Conservation (phyloP, 2,888 invertebrate genomes). For the Cryptus viduatorius region DNA sequence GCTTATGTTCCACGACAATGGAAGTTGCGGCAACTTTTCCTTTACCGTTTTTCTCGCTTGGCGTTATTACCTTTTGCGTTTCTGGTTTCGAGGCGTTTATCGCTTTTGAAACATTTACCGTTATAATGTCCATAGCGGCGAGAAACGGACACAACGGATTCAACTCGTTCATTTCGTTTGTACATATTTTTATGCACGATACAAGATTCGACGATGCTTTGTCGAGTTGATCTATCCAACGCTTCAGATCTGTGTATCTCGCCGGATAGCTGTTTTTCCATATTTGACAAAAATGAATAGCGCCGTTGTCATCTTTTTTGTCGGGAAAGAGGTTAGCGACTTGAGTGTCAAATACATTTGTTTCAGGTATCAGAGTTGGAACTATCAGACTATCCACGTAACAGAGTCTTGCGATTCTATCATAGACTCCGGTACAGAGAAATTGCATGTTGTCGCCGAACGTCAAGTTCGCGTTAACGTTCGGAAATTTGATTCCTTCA, state of each 20-base stretch:
- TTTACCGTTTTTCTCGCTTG: too few relatives aligned
- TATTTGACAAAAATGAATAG: constrained; percentile 53
- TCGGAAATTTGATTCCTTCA: constrained; percentile 4
- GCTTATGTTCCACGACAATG: too few relatives aligned
- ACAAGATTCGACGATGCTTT: not conserved
- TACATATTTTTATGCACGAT: constrained; percentile 66
- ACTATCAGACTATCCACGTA: not conserved
- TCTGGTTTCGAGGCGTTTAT: constrained; percentile 38
- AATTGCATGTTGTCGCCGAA: constrained; percentile 27
- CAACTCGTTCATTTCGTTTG: not conserved
- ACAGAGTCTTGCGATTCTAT: constrained; percentile 69
- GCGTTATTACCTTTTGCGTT: not conserved
- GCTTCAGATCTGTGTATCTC: constrained; percentile 46
- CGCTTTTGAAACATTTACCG: constrained; percentile 44
- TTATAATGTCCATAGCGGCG: constrained; percentile 66
- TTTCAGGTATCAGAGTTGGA: not conserved
- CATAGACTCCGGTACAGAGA: constrained; percentile 74
- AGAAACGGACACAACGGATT: constrained; percentile 72
- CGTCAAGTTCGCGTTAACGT: not conserved
- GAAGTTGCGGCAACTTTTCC: too few relatives aligned
- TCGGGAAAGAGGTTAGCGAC: constrained; percentile 41
- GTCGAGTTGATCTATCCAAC: constrained; percentile 15
- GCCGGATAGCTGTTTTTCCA: constrained; percentile 48
- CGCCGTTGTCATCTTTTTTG: too few relatives aligned
- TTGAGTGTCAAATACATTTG: constrained; percentile 51